Evolutionary conservation across 2,113 vertebrate genomes (phyloP).

Genomic region (Salvator merianae): DNA sequence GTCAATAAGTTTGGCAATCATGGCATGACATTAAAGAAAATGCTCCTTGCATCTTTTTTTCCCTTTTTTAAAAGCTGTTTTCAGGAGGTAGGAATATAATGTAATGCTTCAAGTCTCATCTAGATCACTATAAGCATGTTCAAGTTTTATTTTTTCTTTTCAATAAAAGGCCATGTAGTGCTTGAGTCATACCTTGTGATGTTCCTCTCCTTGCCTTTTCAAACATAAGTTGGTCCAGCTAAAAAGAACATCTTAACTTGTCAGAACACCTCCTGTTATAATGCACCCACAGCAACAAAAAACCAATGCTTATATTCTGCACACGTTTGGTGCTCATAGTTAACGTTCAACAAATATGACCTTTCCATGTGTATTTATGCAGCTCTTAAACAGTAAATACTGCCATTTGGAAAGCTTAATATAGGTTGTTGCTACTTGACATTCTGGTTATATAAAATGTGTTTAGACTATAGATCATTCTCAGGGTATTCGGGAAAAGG

Average conservation of each 20-base stretch:
- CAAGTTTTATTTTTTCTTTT: background rate
- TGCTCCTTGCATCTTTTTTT: too few species aligned
- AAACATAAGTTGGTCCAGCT: background rate
- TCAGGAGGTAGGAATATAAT: background rate
- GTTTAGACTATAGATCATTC: conserved; percentile 23
- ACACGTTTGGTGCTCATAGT: conserved; percentile 26
- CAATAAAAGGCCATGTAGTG: background rate
- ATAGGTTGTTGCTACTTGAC: conserved; percentile 18
- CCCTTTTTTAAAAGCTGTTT: too few species aligned
- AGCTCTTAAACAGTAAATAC: conserved; percentile 18
- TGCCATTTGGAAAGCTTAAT: conserved; percentile 36
- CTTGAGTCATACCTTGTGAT: background rate
- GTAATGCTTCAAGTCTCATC: background rate
- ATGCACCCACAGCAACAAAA: background rate
- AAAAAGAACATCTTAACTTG: background rate
- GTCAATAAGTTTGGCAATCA: too few species aligned
- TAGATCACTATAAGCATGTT: background rate
- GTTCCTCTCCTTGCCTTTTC: background rate
- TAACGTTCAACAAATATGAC: conserved; percentile 25
- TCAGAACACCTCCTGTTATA: background rate
- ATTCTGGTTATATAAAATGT: conserved; percentile 27
- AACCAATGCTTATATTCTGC: background rate
- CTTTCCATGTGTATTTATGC: conserved; percentile 31
- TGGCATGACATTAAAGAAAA: too few species aligned
- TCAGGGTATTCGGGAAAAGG: background rate